Evolutionary conservation across 2,113 vertebrate species (phyloP).

Genomic region (Misgurnus anguillicaudatus): DNA sequence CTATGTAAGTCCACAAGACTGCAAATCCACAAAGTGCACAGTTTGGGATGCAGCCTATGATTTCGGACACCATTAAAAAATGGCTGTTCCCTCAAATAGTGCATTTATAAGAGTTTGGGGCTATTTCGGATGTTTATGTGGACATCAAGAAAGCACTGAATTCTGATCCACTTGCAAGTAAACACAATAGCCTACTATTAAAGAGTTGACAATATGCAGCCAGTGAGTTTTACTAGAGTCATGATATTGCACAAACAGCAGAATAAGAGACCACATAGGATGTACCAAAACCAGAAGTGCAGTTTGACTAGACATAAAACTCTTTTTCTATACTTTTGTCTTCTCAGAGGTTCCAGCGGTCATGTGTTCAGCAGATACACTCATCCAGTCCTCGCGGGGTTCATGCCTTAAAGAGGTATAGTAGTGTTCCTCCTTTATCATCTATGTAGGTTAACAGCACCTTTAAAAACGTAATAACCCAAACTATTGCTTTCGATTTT

Average conservation of each 20-base stretch:
- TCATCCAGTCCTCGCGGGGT: conserved; percentile 52
- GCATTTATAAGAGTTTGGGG: no score
- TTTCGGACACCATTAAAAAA: no score
- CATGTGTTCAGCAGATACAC: conserved; percentile 63
- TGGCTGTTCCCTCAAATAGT: no score
- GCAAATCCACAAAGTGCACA: no score
- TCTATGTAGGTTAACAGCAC: background rate
- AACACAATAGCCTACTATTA: background rate
- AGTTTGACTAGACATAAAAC: background rate
- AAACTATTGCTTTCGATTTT: background rate
- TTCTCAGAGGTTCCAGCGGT: conserved; percentile 46
- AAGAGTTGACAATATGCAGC: background rate
- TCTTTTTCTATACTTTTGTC: conserved; percentile 7
- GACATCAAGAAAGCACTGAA: background rate
- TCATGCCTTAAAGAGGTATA: conserved; percentile 56
- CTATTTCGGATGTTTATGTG: no score
- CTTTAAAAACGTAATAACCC: no score
- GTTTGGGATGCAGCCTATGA: no score
- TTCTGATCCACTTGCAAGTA: background rate
- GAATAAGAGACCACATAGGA: background rate
- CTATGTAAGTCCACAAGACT: no score
- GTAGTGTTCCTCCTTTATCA: conserved; percentile 58
- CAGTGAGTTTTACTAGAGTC: conserved; percentile 6
- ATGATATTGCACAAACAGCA: conserved; percentile 10
- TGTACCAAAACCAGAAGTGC: background rate